Evolutionary conservation across 2,888 invertebrate species (phyloP), one percentile per base, ranked within the genome.

Genomic region (Temnothorax unifasciatus): DNA sequence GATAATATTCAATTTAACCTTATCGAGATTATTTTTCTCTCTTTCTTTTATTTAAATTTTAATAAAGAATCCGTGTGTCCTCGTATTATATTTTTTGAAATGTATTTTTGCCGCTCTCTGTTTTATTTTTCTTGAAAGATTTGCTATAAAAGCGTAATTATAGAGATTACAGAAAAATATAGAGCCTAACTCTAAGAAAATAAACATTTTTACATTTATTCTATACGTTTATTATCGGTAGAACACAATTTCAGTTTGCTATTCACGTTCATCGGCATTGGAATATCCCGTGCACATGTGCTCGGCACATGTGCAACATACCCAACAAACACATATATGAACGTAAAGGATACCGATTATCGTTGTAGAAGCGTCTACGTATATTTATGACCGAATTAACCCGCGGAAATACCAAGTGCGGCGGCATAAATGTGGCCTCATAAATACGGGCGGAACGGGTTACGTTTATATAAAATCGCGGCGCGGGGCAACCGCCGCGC

Each of bases 301-400:
- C 54, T 21, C 18, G 18, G 9, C 25, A 52, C 71, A 79, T 79
- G 47, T 29, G 73, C 18, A 18, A 47, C 21, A 47, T 59, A 52
- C 34, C n/a, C 29, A 9, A 34, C 71, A 38, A 59, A 64, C 63
- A 66, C 38, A 61, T 38, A 29, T 18, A 34, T 44, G 79, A 47
- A 71, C 61, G 61, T 61, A 52, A 52, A 11, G n/a, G 41, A 47
- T 50, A 63, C 82, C 79, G 89, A 86, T 88, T 85, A 88, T 89
- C 88, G 85, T 50, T 86, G 83, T 83, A 79, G 83, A 89, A 82
- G 83, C 82, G 88, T 86, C 85, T 34, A 61, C 73, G 81, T 85
- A 68, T 88, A 89, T 89, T 89, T 89, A 89, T 87, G 90, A 82
- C 61, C 83, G 87, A 88, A 89, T 89, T 89, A 89, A 89, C 84